A percentile compares a stretch with the other conserved stretches of the same genome.
phyloP scores from a whole-genome alignment of 2,888 invertebrate species.

The Campoletis raptor region DNA sequence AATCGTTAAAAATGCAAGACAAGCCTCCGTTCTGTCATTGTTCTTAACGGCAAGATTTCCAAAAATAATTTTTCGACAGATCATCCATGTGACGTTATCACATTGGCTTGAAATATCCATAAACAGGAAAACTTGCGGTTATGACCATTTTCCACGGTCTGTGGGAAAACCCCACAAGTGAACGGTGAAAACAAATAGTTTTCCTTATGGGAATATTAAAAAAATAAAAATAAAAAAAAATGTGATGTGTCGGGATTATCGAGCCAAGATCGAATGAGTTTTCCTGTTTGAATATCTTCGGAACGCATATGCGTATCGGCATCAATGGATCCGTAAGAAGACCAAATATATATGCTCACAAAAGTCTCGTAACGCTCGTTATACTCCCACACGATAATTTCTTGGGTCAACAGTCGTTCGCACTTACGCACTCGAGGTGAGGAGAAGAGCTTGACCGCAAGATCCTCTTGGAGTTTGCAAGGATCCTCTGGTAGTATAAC shows the following conservation, averaged over 20 bases:
- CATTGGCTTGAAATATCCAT: background rate
- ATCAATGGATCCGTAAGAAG: constrained; percentile 70
- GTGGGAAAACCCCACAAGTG: background rate
- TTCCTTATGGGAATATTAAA: background rate
- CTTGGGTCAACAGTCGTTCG: constrained; percentile 79
- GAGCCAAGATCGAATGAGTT: background rate
- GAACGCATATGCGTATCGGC: constrained; percentile 48
- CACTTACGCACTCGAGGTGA: constrained; percentile 69
- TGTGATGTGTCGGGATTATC: background rate
- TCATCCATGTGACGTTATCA: background rate
- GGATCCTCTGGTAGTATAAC: constrained; percentile 32
- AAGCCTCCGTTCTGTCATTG: background rate
- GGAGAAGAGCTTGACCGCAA: constrained; percentile 47
- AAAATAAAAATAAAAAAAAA: background rate
- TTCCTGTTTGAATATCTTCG: constrained; percentile 9
- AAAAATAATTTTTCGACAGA: constrained; percentile 12
- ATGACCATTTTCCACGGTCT: background rate
- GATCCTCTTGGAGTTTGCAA: constrained; percentile 31
- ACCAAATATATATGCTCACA: constrained; percentile 28
- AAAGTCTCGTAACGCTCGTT: constrained; percentile 66
- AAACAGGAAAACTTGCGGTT: background rate
- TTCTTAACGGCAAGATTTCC: constrained; percentile 13
- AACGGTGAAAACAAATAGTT: background rate
- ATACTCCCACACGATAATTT: constrained; percentile 76
- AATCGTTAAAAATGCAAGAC: background rate